Evolutionary conservation across 30 jellyfish, hydroid and myxozoan genomes (phyloP).

Genomic region (Turritopsis rubra): DNA sequence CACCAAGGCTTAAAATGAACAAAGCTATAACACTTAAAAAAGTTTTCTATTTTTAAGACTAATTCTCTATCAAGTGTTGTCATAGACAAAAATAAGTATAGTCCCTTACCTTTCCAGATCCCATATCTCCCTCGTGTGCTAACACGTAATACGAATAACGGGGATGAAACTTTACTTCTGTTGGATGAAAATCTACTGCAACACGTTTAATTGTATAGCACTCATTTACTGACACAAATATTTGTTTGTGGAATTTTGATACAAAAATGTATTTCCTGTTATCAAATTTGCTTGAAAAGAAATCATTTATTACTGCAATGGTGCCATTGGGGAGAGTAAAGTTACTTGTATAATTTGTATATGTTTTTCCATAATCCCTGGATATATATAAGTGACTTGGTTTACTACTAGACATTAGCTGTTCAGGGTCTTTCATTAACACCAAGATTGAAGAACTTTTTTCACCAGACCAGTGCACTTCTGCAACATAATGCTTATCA

Average conservation of each 20-base stretch:
- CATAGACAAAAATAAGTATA: no score
- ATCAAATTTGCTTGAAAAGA: conserved; percentile 74
- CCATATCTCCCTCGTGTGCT: conserved; percentile 72
- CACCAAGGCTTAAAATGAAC: background rate
- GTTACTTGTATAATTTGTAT: conserved; percentile 43
- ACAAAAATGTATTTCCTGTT: conserved; percentile 62
- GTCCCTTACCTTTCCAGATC: conserved; percentile 18
- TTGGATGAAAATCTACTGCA: conserved; percentile 53
- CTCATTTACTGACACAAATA: conserved; percentile 61
- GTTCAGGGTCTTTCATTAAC: conserved; percentile 77
- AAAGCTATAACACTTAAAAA: background rate
- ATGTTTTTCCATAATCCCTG: conserved; percentile 71
- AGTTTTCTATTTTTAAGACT: background rate
- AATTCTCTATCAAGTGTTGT: no score
- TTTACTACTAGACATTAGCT: conserved; percentile 18
- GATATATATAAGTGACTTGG: conserved; percentile 89
- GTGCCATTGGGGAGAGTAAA: conserved; percentile 55
- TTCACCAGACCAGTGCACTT: conserved; percentile 97
- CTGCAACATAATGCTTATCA: conserved; percentile 84
- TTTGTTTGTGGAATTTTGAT: conserved; percentile 68
- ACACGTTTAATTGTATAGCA: conserved; percentile 40
- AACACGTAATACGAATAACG: conserved; percentile 38
- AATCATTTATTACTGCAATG: conserved; percentile 57
- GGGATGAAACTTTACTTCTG: conserved; percentile 65
- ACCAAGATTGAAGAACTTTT: conserved; percentile 80